Conservation (phyloP, 2,113 vertebrate genomes). For the Fregetta grallaria region DNA sequence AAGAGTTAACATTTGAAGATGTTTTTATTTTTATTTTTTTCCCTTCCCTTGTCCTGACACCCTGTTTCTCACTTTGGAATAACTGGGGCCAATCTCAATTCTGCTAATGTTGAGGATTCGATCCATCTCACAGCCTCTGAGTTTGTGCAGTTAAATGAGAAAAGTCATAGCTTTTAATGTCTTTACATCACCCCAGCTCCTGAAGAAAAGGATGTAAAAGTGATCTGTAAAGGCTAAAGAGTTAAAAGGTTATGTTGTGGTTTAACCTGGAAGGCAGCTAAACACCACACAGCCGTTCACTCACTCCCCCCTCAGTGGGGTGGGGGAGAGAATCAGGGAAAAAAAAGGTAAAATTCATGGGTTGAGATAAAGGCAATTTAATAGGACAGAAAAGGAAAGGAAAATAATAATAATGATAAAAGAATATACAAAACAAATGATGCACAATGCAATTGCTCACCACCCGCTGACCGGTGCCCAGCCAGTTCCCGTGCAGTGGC, state of each 20-base stretch:
- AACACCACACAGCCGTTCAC: too few relatives aligned
- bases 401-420: too few relatives aligned
- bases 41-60: neutral
- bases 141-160: neutral
- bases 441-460: too few relatives aligned
- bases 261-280: too few relatives aligned
- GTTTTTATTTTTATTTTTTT: neutral
- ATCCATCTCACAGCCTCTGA: neutral
- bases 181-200: neutral
- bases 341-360: too few relatives aligned
- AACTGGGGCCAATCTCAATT: fast-evolving
- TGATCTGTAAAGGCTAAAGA: neutral
- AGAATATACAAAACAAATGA: too few relatives aligned
- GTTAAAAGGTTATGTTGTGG: neutral
- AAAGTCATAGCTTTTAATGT: neutral
- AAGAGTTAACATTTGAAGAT: neutral
- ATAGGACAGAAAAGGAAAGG: too few relatives aligned
- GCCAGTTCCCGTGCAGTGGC: too few relatives aligned
- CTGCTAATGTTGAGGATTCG: neutral
- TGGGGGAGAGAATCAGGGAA: too few relatives aligned
- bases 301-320: too few relatives aligned
- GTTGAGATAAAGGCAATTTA: too few relatives aligned
- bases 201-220: neutral
- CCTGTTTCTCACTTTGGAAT: neutral
- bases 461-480: too few relatives aligned